Evolutionary conservation across 2,113 vertebrate species (phyloP).

Genomic region (Saccopteryx bilineata): DNA sequence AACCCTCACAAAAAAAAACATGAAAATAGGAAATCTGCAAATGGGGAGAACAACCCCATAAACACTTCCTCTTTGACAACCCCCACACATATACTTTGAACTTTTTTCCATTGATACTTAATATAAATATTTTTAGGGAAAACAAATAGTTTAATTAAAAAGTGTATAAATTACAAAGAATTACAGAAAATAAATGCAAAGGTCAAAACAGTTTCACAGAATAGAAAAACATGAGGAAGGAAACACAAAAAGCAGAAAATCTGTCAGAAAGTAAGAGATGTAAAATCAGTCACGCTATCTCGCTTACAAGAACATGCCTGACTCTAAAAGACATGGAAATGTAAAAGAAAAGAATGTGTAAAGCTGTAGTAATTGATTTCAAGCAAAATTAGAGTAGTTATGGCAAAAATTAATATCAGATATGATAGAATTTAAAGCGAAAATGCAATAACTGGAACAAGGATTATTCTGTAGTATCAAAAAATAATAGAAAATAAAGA

Average conservation of each 20-base stretch:
- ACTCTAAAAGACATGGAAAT: not conserved
- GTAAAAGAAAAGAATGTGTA: not conserved
- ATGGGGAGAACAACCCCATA: not conserved
- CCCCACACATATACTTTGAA: not conserved
- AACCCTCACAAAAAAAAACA: not conserved
- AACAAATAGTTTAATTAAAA: not conserved
- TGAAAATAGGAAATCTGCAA: not conserved
- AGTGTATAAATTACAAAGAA: not conserved
- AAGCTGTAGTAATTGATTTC: not conserved
- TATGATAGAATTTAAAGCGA: not conserved
- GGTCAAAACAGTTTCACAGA: not conserved
- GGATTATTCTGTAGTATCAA: not conserved
- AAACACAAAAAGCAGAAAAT: not conserved
- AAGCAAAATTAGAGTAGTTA: not conserved
- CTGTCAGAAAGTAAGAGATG: not conserved
- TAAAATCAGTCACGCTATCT: not conserved
- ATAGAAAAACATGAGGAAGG: not conserved
- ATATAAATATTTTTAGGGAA: not conserved
- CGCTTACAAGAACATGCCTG: not conserved
- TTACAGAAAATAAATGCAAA: not conserved
- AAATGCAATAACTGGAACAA: not conserved
- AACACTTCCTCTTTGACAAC: not conserved
- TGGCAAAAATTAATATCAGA: not conserved
- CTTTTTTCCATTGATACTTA: not conserved
- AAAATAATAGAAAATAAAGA: not conserved